phyloP scores from a whole-genome alignment of 2,113 vertebrate genomes.

The Acinonyx jubatus region DNA sequence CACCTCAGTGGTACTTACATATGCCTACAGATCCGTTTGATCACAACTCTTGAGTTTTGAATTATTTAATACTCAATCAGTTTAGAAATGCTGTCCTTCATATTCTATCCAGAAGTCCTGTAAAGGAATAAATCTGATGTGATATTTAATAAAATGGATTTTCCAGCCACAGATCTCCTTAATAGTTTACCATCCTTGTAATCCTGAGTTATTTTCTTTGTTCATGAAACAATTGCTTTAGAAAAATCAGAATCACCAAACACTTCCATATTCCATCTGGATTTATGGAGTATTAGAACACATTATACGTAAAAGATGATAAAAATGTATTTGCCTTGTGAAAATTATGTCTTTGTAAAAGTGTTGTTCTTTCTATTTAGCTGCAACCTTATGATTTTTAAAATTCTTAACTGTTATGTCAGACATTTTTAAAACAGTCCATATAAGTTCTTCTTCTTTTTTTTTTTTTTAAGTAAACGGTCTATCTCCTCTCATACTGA shows the following conservation, averaged over 20 bases:
- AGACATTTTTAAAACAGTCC: background rate
- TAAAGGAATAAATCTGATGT: conserved; percentile 41
- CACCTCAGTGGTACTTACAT: conserved; percentile 38
- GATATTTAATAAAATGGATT: conserved; percentile 47
- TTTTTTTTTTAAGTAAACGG: background rate
- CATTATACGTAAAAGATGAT: background rate
- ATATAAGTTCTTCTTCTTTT: background rate
- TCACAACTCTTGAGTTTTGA: conserved; percentile 63
- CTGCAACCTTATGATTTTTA: background rate
- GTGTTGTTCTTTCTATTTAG: conserved; percentile 1
- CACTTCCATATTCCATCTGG: background rate
- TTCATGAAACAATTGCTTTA: background rate
- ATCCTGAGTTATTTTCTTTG: conserved; percentile 28
- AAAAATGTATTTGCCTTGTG: background rate
- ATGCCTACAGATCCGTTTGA: conserved; percentile 53
- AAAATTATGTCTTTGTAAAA: background rate
- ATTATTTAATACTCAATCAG: conserved; percentile 64
- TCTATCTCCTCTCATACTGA: background rate
- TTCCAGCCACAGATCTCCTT: background rate
- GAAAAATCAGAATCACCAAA: background rate
- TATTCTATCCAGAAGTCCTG: conserved; percentile 31
- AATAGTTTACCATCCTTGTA: background rate
- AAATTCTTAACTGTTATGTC: background rate
- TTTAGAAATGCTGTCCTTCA: conserved; percentile 59
- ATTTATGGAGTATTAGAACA: background rate